Evolutionary conservation across 2,113 vertebrate genomes (phyloP), one percentile per base, ranked within the genome.

Genomic region (Chionodraco myersi): DNA sequence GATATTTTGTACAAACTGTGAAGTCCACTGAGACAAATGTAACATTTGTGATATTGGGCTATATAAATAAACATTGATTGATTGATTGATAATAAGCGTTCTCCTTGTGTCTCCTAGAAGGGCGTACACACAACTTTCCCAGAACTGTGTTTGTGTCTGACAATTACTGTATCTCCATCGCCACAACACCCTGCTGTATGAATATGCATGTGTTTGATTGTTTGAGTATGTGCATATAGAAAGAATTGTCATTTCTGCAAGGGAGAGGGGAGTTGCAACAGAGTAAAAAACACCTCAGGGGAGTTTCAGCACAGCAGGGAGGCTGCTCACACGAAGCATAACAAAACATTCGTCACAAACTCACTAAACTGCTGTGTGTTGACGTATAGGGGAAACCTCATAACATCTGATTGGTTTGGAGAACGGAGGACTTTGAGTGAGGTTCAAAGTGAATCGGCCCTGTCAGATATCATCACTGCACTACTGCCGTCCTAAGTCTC

Each of bases 161-260:
- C 59, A 79, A 48, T 83, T 58, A 41, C 6, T 41, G 36, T 41
- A 70, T 75, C 65, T n/a, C 30, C 62, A 85, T 77, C 34, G 49
- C 26, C 60, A 62, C 64, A 78, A 71, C 36, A 64, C 41, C n/a
- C 49, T 48, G 48, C 63, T 59, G n/a, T 26, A 49, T 75, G 77
- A 91, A 89, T 87, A 72, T 75, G 61, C 45, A 79, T 77, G 23
- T 47, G 51, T 68, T 67, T 59, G 70, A 73, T 60, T 82, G 67
- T 72, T 75, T 69, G 16, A 34, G 52, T 36, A 6, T 84, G 58
- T 75, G 70, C 56, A 75, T 74, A 64, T 60, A 62, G 53, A n/a
- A 61, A 44, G 18, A 65, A 56, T 81, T 75, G 62, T 34, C 69
- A 72, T 68, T 45, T 83, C 68, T 75, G 30, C 59, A 64, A 45